A percentile compares a stretch with the other conserved stretches of the same genome.
phyloP scores from a whole-genome alignment of 2,888 invertebrate species.

The Diploptera punctata region DNA sequence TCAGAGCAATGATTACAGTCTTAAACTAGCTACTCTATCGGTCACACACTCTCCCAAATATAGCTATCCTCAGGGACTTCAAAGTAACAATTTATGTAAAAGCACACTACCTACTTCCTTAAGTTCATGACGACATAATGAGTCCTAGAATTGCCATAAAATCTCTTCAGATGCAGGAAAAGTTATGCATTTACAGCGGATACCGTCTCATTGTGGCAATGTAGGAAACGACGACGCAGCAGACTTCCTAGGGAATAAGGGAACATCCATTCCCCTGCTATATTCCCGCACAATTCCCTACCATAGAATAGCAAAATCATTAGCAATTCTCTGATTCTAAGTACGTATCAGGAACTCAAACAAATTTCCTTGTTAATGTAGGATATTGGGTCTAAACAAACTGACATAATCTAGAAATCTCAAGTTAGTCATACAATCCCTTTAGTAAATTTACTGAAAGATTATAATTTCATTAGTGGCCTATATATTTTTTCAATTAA shows the following conservation, averaged over 20 bases:
- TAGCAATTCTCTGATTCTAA: too few relatives aligned
- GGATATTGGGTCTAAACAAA: too few relatives aligned
- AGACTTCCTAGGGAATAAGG: not conserved
- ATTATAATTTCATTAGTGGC: too few relatives aligned
- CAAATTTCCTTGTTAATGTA: too few relatives aligned
- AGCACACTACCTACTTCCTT: not conserved
- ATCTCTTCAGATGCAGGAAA: not conserved
- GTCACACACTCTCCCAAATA: not conserved
- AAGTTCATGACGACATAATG: not conserved
- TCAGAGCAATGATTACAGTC: not conserved
- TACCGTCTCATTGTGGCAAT: not conserved
- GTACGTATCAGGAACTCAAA: too few relatives aligned
- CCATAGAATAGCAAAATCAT: too few relatives aligned
- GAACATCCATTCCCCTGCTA: not conserved
- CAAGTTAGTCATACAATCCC: too few relatives aligned
- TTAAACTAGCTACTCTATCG: not conserved
- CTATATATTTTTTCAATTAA: too few relatives aligned
- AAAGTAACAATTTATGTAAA: not conserved
- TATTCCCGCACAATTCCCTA: not conserved
- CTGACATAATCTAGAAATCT: too few relatives aligned
- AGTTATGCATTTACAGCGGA: too few relatives aligned
- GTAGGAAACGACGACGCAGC: not conserved
- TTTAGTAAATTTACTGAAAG: too few relatives aligned
- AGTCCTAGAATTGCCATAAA: not conserved
- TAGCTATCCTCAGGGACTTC: not conserved